Conservation (phyloP, 2,113 vertebrate genomes). For the Anseranas semipalmata region DNA sequence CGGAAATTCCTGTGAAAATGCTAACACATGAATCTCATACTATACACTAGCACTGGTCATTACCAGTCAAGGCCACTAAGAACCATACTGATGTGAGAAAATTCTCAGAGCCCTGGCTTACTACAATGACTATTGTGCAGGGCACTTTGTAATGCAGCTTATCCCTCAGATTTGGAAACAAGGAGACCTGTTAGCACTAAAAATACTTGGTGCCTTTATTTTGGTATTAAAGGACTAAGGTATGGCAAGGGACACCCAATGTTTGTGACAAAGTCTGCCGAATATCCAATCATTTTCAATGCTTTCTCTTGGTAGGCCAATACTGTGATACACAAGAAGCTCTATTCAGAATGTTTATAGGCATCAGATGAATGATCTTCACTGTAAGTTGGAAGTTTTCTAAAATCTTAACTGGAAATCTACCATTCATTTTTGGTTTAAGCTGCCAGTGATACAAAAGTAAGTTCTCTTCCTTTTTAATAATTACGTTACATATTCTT, state of each 20-base stretch:
- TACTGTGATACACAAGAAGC: background rate
- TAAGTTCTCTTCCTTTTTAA: background rate
- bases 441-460: background rate
- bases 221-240: background rate
- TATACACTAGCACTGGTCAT: background rate
- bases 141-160: background rate
- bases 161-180: background rate
- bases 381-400: background rate
- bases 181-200: background rate
- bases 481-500: background rate
- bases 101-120: background rate
- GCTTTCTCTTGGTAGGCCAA: background rate
- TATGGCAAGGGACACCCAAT: background rate
- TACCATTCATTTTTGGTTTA: background rate
- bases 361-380: background rate
- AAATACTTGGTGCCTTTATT: background rate
- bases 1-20: constrained; percentile 53
- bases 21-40: background rate
- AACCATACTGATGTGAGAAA: background rate
- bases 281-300: background rate
- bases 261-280: background rate
- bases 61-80: background rate
- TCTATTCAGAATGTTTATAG: background rate
- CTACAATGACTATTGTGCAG: background rate
- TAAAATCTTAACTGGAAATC: background rate